Evolutionary conservation across 2,113 vertebrate species (phyloP), one percentile per base, ranked within the genome.

Genomic region (Alouatta palliata): DNA sequence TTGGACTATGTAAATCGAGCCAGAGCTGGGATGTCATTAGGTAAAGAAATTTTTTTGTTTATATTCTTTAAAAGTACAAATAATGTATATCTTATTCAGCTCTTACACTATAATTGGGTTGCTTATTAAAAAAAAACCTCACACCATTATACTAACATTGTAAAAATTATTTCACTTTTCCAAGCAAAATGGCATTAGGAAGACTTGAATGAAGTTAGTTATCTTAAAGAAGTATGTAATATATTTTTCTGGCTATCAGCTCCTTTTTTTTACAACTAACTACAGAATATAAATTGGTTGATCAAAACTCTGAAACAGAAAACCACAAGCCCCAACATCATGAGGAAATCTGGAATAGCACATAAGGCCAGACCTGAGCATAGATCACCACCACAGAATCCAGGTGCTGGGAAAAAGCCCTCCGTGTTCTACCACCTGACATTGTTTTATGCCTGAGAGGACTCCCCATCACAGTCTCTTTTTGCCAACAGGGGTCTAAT

Each of bases 141-240:
- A 13, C 27, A 43, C 0, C 12, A 10, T 86, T 52, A 80, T 45
- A 90, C 32, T 86, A 32, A 81, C 20, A 25, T 35, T 87, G 56
- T 49, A 58, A 81, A 68, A 75, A 64, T 70, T 11, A 11, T 45
- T 86, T 89, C n/a, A 43, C 64, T 84, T 90, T 94, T 43, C 54
- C 68, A 58, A 84, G 68, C 52, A 76, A 68, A 71, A 64, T 14
- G 25, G 47, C 14, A 32, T 7, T 68, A 37, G 85, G 43, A 80
- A 85, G n/a, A 45, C 75, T 61, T 89, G n/a, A 73, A n/a, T 11
- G 54, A n/a, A 6, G 6, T 81, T 66, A 64, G 3, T 58, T 45
- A 73, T 37, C 47, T 47, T 64, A 27, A 35, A 86, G 54, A n/a
- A 68, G 7, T 87, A 45, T 16, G 45, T 32, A 35, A 37, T 66